These are phyloP conservation scores for Bujurquina vittata DNA, from an alignment of 2,113 vertebrate species.

Conservation along the genomic window DNA sequence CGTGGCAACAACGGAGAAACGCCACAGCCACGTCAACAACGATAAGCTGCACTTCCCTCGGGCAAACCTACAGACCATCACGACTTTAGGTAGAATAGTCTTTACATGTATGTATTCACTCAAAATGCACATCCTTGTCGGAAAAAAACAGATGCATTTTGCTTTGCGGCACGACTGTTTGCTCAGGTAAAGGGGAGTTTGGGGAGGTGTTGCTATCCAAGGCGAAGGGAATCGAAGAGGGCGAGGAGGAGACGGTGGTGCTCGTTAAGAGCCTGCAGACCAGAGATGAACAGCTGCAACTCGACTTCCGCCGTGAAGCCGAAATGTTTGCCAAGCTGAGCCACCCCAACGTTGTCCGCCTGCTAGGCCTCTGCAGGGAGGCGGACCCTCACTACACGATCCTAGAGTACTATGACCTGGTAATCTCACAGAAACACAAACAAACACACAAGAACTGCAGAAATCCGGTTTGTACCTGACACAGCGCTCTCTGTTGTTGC, in stretches of 20 bases:
- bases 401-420: constrained; percentile 97
- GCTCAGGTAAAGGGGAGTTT: constrained; percentile 91
- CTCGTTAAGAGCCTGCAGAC: constrained; percentile 93
- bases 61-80: constrained; percentile 91
- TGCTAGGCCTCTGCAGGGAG: constrained; percentile 92
- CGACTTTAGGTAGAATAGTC: constrained; percentile 85
- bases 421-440: constrained; percentile 62
- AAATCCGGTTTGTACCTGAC: background rate
- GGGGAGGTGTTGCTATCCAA: constrained; percentile 96
- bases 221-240: constrained; percentile 87
- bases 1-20: constrained; percentile 85
- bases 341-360: constrained; percentile 87
- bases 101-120: background rate
- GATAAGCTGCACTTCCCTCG: constrained; percentile 92
- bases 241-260: constrained; percentile 86
- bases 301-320: constrained; percentile 91
- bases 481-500: background rate
- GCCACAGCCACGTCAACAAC: constrained; percentile 83
- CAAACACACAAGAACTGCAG: background rate
- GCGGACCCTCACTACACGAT: constrained; percentile 93
- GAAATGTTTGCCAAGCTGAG: constrained; percentile 97
- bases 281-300: constrained; percentile 89
- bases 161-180: background rate
- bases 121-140: background rate
- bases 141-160: background rate